Percentiles rank a stretch among this genome's conserved stretches.
Conservation (phyloP, 2,113 vertebrate genomes). For the Gymnocephalus cernua region DNA sequence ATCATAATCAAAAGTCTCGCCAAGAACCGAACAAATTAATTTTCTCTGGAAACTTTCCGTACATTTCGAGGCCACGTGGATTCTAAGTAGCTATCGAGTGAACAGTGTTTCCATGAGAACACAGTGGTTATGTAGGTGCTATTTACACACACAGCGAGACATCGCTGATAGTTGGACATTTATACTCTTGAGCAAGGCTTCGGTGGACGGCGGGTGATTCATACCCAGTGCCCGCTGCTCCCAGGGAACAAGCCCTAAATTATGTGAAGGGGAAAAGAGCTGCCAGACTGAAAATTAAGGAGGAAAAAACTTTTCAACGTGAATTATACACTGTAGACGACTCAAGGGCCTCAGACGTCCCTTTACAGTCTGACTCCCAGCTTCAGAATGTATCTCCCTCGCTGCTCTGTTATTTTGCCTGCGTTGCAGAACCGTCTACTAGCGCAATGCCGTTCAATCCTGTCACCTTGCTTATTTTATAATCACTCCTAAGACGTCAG, state of each 20-base stretch:
- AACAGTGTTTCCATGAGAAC: conserved; percentile 63
- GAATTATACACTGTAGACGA: conserved; percentile 83
- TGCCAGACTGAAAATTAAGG: conserved; percentile 83
- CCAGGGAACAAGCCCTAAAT: conserved; percentile 79
- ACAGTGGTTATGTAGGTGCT: conserved; percentile 54
- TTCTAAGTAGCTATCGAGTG: conserved; percentile 38
- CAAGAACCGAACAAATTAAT: background rate
- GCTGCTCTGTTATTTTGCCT: conserved; percentile 7
- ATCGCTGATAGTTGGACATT: conserved; percentile 46
- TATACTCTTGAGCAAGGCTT: conserved; percentile 58
- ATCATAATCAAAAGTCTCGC: background rate
- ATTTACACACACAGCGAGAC: conserved; percentile 65
- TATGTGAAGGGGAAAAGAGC: conserved; percentile 72
- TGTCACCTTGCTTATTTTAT: conserved; percentile 68
- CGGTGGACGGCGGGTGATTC: conserved; percentile 66
- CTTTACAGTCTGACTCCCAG: conserved; percentile 77
- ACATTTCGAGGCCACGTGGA: conserved; percentile 5
- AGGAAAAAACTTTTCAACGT: conserved; percentile 87
- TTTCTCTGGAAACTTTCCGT: conserved; percentile 30
- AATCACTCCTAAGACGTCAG: conserved; percentile 69
- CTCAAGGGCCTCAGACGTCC: conserved; percentile 77
- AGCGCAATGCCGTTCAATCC: conserved; percentile 23
- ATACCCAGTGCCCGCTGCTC: conserved; percentile 65
- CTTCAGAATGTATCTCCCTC: conserved; percentile 61
- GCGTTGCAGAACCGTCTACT: conserved; percentile 54